phyloP scores from a whole-genome alignment of 2,797 vertebrate genomes.

The Tapirus indicus region DNA sequence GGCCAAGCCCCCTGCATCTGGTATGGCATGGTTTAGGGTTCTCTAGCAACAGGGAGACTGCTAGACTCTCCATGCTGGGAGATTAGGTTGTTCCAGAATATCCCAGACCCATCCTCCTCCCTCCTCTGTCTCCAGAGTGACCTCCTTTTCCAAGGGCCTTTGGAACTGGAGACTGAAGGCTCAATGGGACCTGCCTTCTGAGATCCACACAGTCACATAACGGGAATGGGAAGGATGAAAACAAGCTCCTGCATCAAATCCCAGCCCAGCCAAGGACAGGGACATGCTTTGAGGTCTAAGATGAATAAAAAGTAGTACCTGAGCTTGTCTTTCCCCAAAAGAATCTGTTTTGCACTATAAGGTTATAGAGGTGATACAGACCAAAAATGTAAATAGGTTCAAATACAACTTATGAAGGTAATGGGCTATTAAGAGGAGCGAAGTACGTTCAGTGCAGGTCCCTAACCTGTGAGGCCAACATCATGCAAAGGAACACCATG shows the following conservation, averaged over 20 bases:
- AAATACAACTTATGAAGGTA: not conserved
- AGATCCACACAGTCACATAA: not conserved
- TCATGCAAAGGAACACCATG: not conserved
- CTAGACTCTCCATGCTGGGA: not conserved
- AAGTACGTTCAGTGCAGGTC: not conserved
- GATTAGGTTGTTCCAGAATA: not conserved
- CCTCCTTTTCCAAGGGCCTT: not conserved
- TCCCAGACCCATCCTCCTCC: not conserved
- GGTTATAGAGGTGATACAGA: not conserved
- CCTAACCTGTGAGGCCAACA: not conserved
- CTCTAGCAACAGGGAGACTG: not conserved
- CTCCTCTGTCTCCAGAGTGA: not conserved
- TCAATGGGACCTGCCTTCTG: not conserved
- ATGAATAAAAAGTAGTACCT: not conserved
- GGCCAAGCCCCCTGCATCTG: not conserved
- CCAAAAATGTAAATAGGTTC: not conserved
- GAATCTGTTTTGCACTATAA: not conserved
- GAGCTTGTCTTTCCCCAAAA: not conserved
- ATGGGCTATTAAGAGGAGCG: not conserved
- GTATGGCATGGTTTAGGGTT: not conserved
- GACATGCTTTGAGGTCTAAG: not conserved
- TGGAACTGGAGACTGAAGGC: not conserved
- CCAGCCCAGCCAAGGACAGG: not conserved
- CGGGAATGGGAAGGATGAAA: not conserved
- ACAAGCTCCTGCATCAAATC: not conserved